These are phyloP conservation scores for Gadopsis marmoratus DNA, from an alignment of 2,797 vertebrate genomes.

Conservation along the genomic window DNA sequence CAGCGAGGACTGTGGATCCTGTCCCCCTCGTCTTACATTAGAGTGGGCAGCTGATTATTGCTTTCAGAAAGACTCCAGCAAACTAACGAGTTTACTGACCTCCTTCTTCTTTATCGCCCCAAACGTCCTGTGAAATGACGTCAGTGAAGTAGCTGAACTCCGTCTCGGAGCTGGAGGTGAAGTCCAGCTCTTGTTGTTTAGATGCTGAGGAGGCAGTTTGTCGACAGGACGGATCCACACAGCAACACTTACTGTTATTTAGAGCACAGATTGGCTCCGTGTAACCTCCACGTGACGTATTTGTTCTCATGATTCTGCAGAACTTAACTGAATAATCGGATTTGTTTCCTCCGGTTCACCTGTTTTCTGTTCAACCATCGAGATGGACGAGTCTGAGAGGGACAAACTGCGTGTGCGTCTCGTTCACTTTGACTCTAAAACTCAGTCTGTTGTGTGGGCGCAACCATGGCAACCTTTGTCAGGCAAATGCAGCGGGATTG, in stretches of 20 bases:
- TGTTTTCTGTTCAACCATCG: neutral
- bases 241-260: neutral
- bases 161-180: neutral
- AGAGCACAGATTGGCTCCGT: no score
- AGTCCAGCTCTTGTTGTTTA: neutral
- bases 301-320: no score
- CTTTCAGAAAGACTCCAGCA: no score
- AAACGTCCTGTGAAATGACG: neutral
- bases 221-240: neutral
- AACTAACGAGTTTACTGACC: no score
- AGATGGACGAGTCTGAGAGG: constrained; percentile 10
- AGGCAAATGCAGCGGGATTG: constrained; percentile 58
- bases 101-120: no score
- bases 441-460: constrained; percentile 64
- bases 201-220: no score
- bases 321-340: fast-evolving
- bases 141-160: neutral
- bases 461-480: constrained; percentile 77
- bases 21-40: no score
- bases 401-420: constrained; percentile 12
- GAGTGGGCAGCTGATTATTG: no score
- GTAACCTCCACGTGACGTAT: fast-evolving
- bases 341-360: constrained; percentile 1
- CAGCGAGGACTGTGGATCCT: no score
- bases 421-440: constrained; percentile 25